A percentile compares a stretch with the other conserved stretches of the same genome.
These are phyloP conservation scores for Myotis yumanensis DNA, from an alignment of 2,113 vertebrate genomes.

Conservation along the genomic window DNA sequence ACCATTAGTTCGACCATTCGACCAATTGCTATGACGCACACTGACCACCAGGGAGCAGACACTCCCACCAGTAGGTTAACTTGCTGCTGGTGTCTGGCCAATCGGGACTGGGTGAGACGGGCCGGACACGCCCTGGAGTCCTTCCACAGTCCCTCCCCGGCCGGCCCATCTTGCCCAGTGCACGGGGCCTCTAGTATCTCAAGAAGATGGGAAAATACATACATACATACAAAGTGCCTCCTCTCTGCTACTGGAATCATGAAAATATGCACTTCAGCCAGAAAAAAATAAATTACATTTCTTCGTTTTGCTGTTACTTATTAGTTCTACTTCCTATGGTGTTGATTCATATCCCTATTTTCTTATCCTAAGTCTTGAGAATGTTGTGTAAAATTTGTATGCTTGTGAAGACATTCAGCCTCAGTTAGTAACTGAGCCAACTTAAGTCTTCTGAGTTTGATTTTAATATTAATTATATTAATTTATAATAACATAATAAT, in stretches of 20 bases:
- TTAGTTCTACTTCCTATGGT: not conserved
- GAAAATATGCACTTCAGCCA: not conserved
- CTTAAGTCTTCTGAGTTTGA: not conserved
- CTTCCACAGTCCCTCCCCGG: too few relatives aligned
- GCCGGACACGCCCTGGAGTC: too few relatives aligned
- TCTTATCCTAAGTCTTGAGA: not conserved
- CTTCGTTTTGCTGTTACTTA: not conserved
- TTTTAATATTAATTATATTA: slow-evolving; percentile 43
- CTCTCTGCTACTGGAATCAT: not conserved
- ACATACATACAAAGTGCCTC: not conserved
- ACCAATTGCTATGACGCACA: too few relatives aligned
- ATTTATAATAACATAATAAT: not conserved
- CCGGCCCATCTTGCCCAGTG: too few relatives aligned
- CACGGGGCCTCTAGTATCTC: not conserved
- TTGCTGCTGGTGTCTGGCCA: too few relatives aligned
- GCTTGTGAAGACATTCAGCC: not conserved
- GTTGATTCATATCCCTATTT: not conserved
- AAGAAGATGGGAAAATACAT: not conserved
- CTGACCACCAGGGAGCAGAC: too few relatives aligned
- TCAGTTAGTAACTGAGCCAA: not conserved
- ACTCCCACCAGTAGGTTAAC: too few relatives aligned
- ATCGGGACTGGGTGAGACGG: too few relatives aligned
- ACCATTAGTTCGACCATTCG: too few relatives aligned
- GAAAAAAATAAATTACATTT: not conserved
- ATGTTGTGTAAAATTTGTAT: not conserved